These are phyloP conservation scores for Chaetophractus vellerosus DNA, from an alignment of 2,797 vertebrate genomes.

Conservation along the genomic window DNA sequence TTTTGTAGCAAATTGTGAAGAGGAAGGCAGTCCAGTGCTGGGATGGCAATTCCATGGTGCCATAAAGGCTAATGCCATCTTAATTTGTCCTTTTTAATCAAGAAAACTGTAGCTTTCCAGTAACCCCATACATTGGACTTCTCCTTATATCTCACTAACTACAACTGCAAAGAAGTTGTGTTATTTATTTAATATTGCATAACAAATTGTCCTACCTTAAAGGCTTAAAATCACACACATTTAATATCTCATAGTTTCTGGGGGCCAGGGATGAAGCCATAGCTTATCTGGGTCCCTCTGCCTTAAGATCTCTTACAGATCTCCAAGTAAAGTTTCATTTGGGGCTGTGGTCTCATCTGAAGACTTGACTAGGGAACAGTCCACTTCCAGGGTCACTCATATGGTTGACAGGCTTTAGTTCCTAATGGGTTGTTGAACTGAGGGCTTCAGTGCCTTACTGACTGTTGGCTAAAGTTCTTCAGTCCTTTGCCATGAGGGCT, in stretches of 20 bases:
- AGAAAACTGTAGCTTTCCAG: not conserved
- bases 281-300: not conserved
- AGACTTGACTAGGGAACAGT: not conserved
- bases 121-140: not conserved
- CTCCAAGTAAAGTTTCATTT: not conserved
- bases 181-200: not conserved
- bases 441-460: not conserved
- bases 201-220: not conserved
- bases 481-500: not conserved
- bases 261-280: not conserved
- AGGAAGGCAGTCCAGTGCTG: not conserved
- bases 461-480: not conserved
- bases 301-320: not conserved
- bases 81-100: slow-evolving; percentile 26
- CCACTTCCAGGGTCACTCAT: not conserved
- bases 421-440: not conserved
- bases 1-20: slow-evolving; percentile 25
- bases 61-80: not conserved
- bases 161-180: not conserved
- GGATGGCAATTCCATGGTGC: not conserved
- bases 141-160: not conserved
- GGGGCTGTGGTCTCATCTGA: not conserved
- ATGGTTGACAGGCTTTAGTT: not conserved
- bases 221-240: not conserved
- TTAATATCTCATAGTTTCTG: not conserved